A percentile compares a stretch with the other conserved stretches of the same genome.
These are phyloP conservation scores for Oreochromis tanganicae DNA, from an alignment of 2,113 vertebrate genomes.

Conservation along the genomic window DNA sequence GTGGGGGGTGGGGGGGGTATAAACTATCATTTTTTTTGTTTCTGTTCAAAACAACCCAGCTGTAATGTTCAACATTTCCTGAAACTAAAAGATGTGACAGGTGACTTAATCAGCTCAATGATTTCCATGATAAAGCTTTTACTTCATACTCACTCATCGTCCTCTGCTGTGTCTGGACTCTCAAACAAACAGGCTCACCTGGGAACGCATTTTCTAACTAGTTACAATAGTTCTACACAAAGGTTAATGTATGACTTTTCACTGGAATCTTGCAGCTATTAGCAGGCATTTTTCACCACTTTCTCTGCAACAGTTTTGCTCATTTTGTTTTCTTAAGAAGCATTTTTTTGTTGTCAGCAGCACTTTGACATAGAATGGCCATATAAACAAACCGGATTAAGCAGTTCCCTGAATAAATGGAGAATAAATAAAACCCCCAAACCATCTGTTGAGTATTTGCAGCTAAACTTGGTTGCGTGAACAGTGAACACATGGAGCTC, in stretches of 20 bases:
- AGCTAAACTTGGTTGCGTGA: neutral
- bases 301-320: neutral
- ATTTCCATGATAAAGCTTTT: slow-evolving; percentile 1
- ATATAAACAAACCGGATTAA: neutral
- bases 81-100: neutral
- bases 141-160: neutral
- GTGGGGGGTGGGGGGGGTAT: too few species aligned
- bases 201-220: neutral
- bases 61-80: neutral
- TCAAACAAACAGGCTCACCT: neutral
- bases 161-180: neutral
- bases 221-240: neutral
- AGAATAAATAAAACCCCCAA: neutral
- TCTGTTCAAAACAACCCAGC: neutral
- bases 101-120: neutral
- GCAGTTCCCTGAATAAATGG: neutral
- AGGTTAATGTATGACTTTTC: neutral
- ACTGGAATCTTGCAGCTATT: neutral
- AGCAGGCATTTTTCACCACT: neutral
- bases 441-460: slow-evolving; percentile 8
- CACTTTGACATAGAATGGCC: neutral
- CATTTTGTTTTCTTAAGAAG: neutral
- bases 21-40: neutral
- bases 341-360: neutral
- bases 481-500: neutral